These are phyloP conservation scores for Speoplatyrhinus poulsoni DNA, from an alignment of 2,113 vertebrate genomes.

Conservation along the genomic window DNA sequence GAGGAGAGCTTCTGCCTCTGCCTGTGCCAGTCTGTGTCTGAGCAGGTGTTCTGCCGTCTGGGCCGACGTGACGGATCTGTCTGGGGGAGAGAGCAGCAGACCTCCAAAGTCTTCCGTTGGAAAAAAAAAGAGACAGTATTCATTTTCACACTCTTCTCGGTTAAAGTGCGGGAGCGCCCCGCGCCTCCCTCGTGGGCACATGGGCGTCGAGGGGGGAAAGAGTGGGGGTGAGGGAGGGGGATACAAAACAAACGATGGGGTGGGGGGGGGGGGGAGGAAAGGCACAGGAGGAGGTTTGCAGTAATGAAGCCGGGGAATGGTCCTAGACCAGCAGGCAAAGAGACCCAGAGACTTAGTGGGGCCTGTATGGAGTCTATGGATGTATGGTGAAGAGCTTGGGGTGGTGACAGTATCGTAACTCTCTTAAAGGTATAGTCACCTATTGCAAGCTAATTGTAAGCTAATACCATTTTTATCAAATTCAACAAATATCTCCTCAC, in stretches of 20 bases:
- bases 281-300: neutral
- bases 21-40: slow-evolving; percentile 23
- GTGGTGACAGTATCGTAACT: neutral
- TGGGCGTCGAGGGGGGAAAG: slow-evolving; percentile 37
- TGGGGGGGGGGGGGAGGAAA: neutral
- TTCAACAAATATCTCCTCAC: too few relatives aligned
- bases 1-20: neutral
- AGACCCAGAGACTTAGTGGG: slow-evolving; percentile 34
- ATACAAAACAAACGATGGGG: neutral
- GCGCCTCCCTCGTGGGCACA: slow-evolving; percentile 6
- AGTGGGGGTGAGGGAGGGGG: slow-evolving; percentile 18
- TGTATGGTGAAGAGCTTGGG: slow-evolving; percentile 8
- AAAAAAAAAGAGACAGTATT: slow-evolving; percentile 73
- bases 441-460: too few relatives aligned
- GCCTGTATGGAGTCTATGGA: slow-evolving; percentile 13
- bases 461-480: too few relatives aligned
- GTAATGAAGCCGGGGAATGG: slow-evolving; percentile 10
- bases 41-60: slow-evolving; percentile 29
- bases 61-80: slow-evolving; percentile 59
- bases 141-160: slow-evolving; percentile 54
- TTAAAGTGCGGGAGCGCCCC: slow-evolving; percentile 11
- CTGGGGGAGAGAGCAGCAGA: slow-evolving; percentile 41
- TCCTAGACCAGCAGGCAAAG: slow-evolving; percentile 18
- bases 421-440: too few relatives aligned
- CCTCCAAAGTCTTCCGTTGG: slow-evolving; percentile 62